These are phyloP conservation scores for Avahi laniger DNA, from an alignment of 2,797 vertebrate genomes.

Conservation along the genomic window DNA sequence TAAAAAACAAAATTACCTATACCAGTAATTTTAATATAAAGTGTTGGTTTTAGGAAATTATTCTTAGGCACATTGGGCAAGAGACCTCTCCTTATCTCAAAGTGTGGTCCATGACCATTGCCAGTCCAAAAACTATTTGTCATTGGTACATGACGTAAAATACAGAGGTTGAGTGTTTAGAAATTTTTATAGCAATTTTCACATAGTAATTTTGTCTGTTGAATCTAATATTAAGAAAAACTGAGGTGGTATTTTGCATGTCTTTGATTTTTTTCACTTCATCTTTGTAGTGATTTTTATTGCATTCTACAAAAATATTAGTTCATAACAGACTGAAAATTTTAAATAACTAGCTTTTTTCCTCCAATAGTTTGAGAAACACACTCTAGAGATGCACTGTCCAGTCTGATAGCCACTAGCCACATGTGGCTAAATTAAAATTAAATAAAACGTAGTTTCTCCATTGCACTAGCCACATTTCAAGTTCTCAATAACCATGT, in stretches of 20 bases:
- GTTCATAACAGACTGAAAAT: constrained; percentile 40
- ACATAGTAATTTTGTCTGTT: constrained; percentile 28
- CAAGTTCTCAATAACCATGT: not conserved
- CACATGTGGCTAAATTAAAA: not conserved
- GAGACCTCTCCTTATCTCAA: not conserved
- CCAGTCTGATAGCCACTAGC: not conserved
- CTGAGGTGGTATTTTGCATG: not conserved
- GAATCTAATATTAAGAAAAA: constrained; percentile 5
- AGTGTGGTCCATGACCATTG: not conserved
- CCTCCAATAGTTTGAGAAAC: not conserved
- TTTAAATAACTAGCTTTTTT: constrained; percentile 38
- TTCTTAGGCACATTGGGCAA: not conserved
- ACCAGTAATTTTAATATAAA: constrained; percentile 44
- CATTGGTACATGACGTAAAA: not conserved
- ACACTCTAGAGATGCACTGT: not conserved
- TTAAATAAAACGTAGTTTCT: not conserved
- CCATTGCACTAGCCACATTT: not conserved
- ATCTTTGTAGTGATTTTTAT: not conserved
- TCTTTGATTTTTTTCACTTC: constrained; percentile 28
- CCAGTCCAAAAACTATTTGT: not conserved
- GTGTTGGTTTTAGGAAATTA: constrained; percentile 45
- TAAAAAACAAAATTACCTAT: constrained; percentile 52
- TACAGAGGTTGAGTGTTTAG: not conserved
- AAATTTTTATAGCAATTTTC: constrained; percentile 30
- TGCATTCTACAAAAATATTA: constrained; percentile 16